phyloP scores from a whole-genome alignment of 2,888 invertebrate species.

The Trichogramma dendrolimi region DNA sequence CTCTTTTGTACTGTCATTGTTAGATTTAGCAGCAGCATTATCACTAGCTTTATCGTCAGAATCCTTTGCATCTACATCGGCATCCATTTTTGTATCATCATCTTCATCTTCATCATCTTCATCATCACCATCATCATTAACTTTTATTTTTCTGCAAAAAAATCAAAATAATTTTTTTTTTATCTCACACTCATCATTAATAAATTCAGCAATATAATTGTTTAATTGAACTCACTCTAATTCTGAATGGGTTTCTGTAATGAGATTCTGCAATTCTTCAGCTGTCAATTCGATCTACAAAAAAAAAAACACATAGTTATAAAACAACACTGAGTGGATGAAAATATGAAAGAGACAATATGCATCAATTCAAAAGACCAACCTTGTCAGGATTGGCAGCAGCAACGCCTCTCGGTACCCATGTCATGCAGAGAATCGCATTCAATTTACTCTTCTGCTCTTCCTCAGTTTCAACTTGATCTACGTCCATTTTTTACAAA shows the following conservation, averaged over 20 bases:
- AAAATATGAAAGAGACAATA: conserved; percentile 7
- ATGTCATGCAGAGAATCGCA: conserved; percentile 73
- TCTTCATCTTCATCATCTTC: conserved; percentile 10
- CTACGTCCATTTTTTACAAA: too few relatives aligned
- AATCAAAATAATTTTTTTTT: background rate
- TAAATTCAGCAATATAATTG: conserved; percentile 1
- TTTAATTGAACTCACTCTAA: conserved; percentile 55
- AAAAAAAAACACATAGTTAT: conserved; percentile 34
- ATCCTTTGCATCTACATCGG: conserved; percentile 22
- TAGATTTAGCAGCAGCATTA: conserved; percentile 27
- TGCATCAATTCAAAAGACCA: conserved; percentile 30
- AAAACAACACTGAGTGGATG: background rate
- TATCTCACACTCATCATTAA: background rate
- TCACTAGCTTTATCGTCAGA: conserved; percentile 46
- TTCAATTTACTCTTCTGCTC: conserved; percentile 57
- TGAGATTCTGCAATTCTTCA: conserved; percentile 71
- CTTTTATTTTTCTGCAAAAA: conserved; percentile 47
- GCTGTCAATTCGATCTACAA: conserved; percentile 70
- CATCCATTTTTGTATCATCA: conserved; percentile 5
- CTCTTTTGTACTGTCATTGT: conserved; percentile 20
- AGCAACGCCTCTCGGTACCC: conserved; percentile 75
- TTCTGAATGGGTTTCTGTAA: conserved; percentile 68
- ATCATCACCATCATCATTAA: conserved; percentile 43
- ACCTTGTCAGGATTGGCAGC: conserved; percentile 74
- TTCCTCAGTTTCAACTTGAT: conserved; percentile 7